phyloP scores from a whole-genome alignment of 2,113 vertebrate species.

The rabbit (Oryctolagus cuniculus) region DNA sequence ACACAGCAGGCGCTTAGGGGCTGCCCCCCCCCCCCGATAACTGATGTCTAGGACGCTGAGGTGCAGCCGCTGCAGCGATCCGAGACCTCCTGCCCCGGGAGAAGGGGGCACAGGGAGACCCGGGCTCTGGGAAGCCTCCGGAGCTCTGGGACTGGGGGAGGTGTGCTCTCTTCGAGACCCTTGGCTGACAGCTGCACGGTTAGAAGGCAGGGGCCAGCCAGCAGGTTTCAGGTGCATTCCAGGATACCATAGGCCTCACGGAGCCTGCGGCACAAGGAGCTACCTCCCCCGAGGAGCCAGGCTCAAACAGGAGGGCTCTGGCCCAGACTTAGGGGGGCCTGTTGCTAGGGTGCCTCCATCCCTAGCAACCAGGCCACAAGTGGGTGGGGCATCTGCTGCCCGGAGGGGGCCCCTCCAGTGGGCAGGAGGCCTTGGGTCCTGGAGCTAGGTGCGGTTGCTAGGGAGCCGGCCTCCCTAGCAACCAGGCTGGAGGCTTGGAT shows the following conservation, averaged over 20 bases:
- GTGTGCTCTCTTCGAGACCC: not conserved
- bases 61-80: not conserved
- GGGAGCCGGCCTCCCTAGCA: constrained; percentile 78
- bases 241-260: not conserved
- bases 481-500: constrained; percentile 64
- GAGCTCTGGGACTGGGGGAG: not conserved
- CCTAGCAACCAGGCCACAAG: constrained; percentile 77
- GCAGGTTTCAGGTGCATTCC: constrained; percentile 35
- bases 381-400: constrained; percentile 51
- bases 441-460: constrained; percentile 74
- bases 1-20: not conserved
- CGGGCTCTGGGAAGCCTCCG: not conserved
- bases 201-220: not conserved
- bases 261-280: not conserved
- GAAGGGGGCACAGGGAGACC: not conserved
- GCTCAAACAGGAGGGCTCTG: constrained; percentile 41
- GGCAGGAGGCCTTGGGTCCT: constrained; percentile 63
- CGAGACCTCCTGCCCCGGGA: not conserved
- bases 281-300: constrained; percentile 77
- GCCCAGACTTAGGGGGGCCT: constrained; percentile 62
- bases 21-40: not conserved
- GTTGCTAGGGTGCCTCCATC: constrained; percentile 76
- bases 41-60: not conserved
- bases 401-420: constrained; percentile 61
- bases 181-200: not conserved